Evolutionary conservation across 2,797 vertebrate genomes (phyloP), one percentile per base, ranked within the genome.

Genomic region (Pyrrhura leucotis): DNA sequence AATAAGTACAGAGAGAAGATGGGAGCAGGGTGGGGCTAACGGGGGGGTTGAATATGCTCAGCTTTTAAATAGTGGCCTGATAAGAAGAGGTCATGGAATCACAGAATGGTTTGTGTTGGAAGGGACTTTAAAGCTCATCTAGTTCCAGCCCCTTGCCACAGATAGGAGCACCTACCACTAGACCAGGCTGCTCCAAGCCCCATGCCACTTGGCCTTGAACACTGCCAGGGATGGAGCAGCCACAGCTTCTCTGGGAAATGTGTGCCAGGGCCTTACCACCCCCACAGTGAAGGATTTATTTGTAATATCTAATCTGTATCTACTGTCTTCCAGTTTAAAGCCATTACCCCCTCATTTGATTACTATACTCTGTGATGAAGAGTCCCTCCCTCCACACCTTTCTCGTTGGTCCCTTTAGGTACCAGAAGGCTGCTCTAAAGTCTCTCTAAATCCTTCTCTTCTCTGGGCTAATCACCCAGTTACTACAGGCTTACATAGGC

Each of bases 301-400:
- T 12, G 2, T 48, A 14, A 9, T 7, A 14, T 15, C 44, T 69
- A 14, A 48, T 50, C 20, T 58, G 25, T 35, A 58, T 58, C 17
- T 59, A 3, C 20, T 1, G 8, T 72, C 29, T 72, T 59, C 21
- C 31, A 21, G 21, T 19, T 45, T 58, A 39, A 72, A 63, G 29
- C 33, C 1, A 1, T 40, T 58, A 25, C 3, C 11, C 14, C 14
- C 17, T 68, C 1, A 1, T 74, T 35, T 35, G 47, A 5, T 31
- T 4, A 3, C 40, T n/a, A 22, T 12, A 3, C 12, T 10, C 20
- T 12, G 10, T 35, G 10, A 22, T 42, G 11, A 31, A 74, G 62
- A 35, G 22, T 37, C 21, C 18, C 10, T 37, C 21, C 18, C 10
- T 59, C 29, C 26, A 9, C 53, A 20, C 10, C 21, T 53, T 68